These are phyloP conservation scores for Drosophila nikananu DNA, from an alignment of 1,140 invertebrate species.

Conservation along the genomic window DNA sequence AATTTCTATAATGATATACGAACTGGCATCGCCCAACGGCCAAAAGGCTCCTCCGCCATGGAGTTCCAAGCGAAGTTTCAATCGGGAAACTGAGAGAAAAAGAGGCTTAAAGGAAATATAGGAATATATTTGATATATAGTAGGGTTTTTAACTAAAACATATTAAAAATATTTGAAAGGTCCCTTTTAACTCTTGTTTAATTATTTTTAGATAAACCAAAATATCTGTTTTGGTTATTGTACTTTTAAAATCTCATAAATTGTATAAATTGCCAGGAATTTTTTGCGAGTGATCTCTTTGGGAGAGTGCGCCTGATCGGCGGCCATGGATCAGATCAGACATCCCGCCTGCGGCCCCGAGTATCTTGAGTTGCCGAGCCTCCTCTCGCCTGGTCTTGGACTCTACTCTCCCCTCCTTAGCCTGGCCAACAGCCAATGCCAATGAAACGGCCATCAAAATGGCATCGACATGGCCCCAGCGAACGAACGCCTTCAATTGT, in stretches of 20 bases:
- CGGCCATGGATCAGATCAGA: slow-evolving; percentile 51
- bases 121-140: no score
- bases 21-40: slow-evolving; percentile 75
- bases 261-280: not conserved
- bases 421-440: slow-evolving; percentile 46
- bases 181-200: not conserved
- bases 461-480: slow-evolving; percentile 45
- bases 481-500: slow-evolving; percentile 44
- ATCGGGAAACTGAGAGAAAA: slow-evolving; percentile 25
- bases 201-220: not conserved
- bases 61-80: slow-evolving; percentile 14
- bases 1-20: slow-evolving; percentile 85
- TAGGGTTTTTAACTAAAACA: not conserved
- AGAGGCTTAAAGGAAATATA: not conserved
- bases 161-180: not conserved
- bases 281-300: slow-evolving; percentile 31
- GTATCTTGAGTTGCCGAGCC: slow-evolving; percentile 29
- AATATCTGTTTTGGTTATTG: not conserved
- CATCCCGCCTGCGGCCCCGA: slow-evolving; percentile 31
- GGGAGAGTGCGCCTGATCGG: slow-evolving; percentile 52
- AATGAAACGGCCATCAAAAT: slow-evolving; percentile 57
- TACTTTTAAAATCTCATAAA: not conserved
- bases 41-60: slow-evolving; percentile 54
- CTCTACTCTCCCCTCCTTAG: not conserved
- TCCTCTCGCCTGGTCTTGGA: not conserved